Evolutionary conservation across 2,888 invertebrate genomes (phyloP).

Genomic region (Watsonalla binaria): DNA sequence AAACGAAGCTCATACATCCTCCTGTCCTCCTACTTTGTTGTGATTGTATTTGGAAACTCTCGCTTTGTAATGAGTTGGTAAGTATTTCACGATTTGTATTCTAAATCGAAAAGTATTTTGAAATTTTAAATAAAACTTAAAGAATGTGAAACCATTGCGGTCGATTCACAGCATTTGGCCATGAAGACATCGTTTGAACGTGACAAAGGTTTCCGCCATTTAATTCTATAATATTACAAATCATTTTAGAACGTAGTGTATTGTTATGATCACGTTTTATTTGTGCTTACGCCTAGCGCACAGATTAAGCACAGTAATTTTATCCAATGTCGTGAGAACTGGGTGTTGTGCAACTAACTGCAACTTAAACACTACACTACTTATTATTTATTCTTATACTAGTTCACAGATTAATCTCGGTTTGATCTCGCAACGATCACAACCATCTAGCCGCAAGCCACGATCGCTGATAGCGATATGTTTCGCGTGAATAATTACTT

Average conservation of each 20-base stretch:
- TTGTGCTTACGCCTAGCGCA: constrained; percentile 20
- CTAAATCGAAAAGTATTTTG: no score
- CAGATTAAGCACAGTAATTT: constrained; percentile 62
- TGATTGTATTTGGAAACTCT: neutral
- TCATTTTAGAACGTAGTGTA: constrained; percentile 18
- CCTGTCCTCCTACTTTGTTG: neutral
- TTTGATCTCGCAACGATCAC: constrained; percentile 62
- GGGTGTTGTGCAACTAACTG: constrained; percentile 48
- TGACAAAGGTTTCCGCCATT: neutral
- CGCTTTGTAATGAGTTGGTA: neutral
- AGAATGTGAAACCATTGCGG: no score
- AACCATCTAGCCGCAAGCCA: constrained; percentile 52
- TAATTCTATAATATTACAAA: neutral
- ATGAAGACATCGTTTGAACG: no score
- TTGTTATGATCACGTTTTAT: constrained; percentile 38
- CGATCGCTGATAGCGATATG: constrained; percentile 35
- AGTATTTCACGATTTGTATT: no score
- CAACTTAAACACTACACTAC: constrained; percentile 43
- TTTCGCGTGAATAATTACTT: constrained; percentile 14
- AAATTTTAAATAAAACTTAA: no score
- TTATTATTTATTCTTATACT: constrained; percentile 8
- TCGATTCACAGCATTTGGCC: no score
- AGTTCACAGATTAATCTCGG: constrained; percentile 63
- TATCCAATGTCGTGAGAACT: constrained; percentile 73
- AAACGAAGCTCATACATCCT: neutral